Base-by-base conservation (phyloP, 1,140 invertebrate genomes). In the Elymnias hypermnestra region DNA sequence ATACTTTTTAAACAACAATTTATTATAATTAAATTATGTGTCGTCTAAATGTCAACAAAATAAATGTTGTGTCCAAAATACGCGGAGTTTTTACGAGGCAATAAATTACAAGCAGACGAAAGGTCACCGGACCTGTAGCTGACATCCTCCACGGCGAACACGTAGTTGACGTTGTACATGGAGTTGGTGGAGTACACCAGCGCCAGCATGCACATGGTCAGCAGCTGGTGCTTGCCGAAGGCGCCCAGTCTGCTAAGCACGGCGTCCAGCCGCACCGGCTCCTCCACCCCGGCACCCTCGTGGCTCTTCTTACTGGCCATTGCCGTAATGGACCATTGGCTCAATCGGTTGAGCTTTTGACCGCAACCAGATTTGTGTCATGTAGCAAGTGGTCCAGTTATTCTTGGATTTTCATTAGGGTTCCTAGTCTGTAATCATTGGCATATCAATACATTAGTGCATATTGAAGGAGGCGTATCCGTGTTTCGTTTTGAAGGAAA, bases 91-190 rank as follows among this genome's bases (percentile, higher is more conserved):
- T 22, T 6, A 6, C 5, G 21, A 22, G 21, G 21, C 8, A 22
- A 22, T 22, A 22, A 22, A 22, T 6, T 22, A 22, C 5, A 22
- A 8, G 2, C 5, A 22, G 1, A 22, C 21, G 8, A 26, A 26
- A 26, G 23, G 26, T 4, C 1, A 18, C 31, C 9, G 31, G 42
- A 79, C 79, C 79, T 74, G 54, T 84, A 84, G 9, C 53, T 63
- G 4, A 79, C 71, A 17, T 84, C 75, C 17, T 82, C 77, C 0
- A 79, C 75, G 0, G 75, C 79, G 44, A 84, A 84, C 19, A 84
- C 79, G 21, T 82, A 84, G 48, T 84, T 84, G 26, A 81, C 66
- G 33, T 73, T 84, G 44, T 84, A 84, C 63, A 84, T 82, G 37
- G 79, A 76, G 58, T 82, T 79, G 25, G 79, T 84, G 17, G 73